phyloP scores from a whole-genome alignment of 1,140 invertebrate species.

The Rhyzopertha dominica region DNA sequence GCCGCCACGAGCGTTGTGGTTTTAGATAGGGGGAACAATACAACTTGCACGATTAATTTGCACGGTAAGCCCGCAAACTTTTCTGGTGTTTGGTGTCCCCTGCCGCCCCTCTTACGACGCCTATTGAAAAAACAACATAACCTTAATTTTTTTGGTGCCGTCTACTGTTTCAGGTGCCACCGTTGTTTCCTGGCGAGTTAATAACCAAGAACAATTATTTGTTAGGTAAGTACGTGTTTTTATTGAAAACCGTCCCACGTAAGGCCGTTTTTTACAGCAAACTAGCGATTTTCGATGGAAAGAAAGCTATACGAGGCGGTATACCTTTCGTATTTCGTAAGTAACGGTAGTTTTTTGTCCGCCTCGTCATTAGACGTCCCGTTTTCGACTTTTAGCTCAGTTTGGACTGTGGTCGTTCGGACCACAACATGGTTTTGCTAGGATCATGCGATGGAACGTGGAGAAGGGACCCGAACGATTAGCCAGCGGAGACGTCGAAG shows the following conservation, averaged over 20 bases:
- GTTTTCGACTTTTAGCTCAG: slow-evolving; percentile 79
- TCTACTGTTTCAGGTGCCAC: slow-evolving; percentile 69
- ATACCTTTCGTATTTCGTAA: slow-evolving; percentile 96
- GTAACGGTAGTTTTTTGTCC: slow-evolving; percentile 46
- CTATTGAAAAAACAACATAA: slow-evolving; percentile 35
- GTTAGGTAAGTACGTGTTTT: slow-evolving; percentile 66
- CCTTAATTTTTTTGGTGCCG: slow-evolving; percentile 37
- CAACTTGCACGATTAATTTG: slow-evolving; percentile 90
- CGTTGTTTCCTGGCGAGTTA: slow-evolving; percentile 89
- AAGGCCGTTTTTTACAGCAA: slow-evolving; percentile 64
- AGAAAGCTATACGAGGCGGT: slow-evolving; percentile 89
- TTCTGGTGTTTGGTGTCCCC: slow-evolving; percentile 1
- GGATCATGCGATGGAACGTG: slow-evolving; percentile 83
- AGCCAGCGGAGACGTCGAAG: slow-evolving; percentile 84
- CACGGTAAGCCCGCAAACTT: slow-evolving; percentile 65
- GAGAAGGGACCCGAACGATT: slow-evolving; percentile 82
- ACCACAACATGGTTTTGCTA: slow-evolving; percentile 91
- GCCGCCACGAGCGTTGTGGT: slow-evolving; percentile 87
- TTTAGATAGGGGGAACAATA: slow-evolving; percentile 90
- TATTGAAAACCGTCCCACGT: slow-evolving; percentile 7
- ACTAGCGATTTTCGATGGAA: slow-evolving; percentile 91
- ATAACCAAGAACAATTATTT: slow-evolving; percentile 92
- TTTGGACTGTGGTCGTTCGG: slow-evolving; percentile 91
- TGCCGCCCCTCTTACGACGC: slow-evolving; percentile 11
- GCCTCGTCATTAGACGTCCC: background rate